Base-by-base conservation (phyloP, 2,113 vertebrate species). In the Setophaga coronata region DNA sequence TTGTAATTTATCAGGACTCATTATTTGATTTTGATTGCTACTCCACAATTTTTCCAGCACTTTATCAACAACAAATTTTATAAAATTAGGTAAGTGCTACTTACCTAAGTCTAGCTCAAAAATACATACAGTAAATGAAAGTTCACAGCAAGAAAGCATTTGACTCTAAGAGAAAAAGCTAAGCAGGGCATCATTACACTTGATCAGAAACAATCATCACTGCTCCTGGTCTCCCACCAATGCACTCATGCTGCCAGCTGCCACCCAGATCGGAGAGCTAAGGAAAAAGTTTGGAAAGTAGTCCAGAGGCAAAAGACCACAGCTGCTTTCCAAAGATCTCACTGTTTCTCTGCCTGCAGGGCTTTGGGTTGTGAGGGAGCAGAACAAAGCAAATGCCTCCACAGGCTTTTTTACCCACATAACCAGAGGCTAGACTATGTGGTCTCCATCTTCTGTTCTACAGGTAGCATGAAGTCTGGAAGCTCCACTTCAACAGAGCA, bases 11-110 rank as follows among this genome's bases (percentile, higher is more conserved):
- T 18, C 15, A 74, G 60, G 26, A 87, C 11, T 65, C 36, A 42
- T 45, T 15, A 56, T 69, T 67, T 94, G 60, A 74, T 92, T 84
- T 76, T 40, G 34, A 79, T 84, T 89, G 53, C 43, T 70, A 25
- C 24, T 87, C 36, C 71, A 62, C 20, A 73, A 45, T 89, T 92
- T 65, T 67, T 50, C 12, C n/a, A 78, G 51, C 61, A 58, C 87
- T 95, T 77, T 42, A 60, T 81, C 43, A 64, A 28, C 9, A 64
- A 60, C 36, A 64, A 74, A 54, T 60, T 24, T 84, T 74, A 67
- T 38, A 71, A 56, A 83, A 60, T 31, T 16, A 92, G 26, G 3
- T 53, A 81, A 81, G 26, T n/a, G 15, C 11, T 87, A 66, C 17
- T 58, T 25, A 25, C 23, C 57, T 58, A 58, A 58, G 51, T 71